Base-by-base conservation (phyloP, 2,888 invertebrate species). In the Dioctria linearis region DNA sequence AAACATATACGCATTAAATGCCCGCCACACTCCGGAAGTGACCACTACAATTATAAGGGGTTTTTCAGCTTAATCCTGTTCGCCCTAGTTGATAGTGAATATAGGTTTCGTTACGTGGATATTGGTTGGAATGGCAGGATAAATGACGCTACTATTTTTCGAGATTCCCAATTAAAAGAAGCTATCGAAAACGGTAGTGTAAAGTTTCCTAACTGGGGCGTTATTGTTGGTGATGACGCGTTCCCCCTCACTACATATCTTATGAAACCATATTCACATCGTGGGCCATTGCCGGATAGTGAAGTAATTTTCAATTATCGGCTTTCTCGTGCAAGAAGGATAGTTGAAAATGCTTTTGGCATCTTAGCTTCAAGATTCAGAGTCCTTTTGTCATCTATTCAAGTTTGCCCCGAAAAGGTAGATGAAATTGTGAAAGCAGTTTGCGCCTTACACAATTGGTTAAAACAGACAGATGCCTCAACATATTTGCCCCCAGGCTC, bases 321-420 rank as follows among this genome's bases (percentile, higher is more conserved):
- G 8, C 46, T 46, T 46, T 46, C 46, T 46, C 46, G 46, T 46
- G 46, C 46, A 46, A 46, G 46, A 46, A 11, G 54, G n/a, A 54
- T 54, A 54, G 54, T 54, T 54, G 54, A 54, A 54, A 11, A 54
- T 11, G 54, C 54, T 54, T 11, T 54, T 54, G 54, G 54, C 6
- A 54, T 54, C 54, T 54, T n/a, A 54, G 54, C n/a, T 54, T 54
- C 54, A 54, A 54, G 54, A 11, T 54, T 54, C 54, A 54, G 54
- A 54, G 54, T 46, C 5, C 46, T 46, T 46, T 46, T 46, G 2
- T 46, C 46, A 46, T 46, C 5, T 46, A 46, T 46, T 46, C 1
- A 46, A 46, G 46, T 46, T 46, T 46, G 46, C 46, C 46, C 46
- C 46, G 46, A 46, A 46, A 46, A 46, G 46, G 46, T 46, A 46